Base-by-base conservation (phyloP, 2,797 vertebrate species). In the Acomys russatus region DNA sequence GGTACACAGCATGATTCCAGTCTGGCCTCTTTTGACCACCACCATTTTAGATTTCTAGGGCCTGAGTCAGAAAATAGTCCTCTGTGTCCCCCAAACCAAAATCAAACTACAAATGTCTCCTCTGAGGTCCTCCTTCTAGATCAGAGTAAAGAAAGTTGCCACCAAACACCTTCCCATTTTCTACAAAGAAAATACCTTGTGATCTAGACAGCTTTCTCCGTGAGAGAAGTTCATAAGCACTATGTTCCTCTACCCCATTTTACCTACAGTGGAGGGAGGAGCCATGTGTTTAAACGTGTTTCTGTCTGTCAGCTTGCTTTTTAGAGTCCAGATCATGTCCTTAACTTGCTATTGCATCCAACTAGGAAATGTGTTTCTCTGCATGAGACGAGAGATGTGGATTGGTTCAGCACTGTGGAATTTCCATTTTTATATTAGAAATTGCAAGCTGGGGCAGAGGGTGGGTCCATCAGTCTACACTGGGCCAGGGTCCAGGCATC, bases 371-470 rank as follows among this genome's bases (percentile, higher is more conserved):
- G 82, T 4, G 18, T 23, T 90, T 90, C 54, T 11, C 28, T 91
- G 49, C 1, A 18, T 61, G 28, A 85, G 68, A 70, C 68, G 64
- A 85, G 93, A 78, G 22, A 38, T 25, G 22, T 82, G 73, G n/a
- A 86, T 78, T 51, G 54, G 66, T n/a, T 87, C 63, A 64, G 73
- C 56, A 44, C 61, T 63, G 22, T n/a, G 9, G 22, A 86, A 71
- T 83, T 92, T 66, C 51, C 38, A 38, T 78, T 88, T n/a, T 64
- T 23, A 74, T 76, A 64, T 30, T 87, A 22, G 88, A 78, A 93
- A 95, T 71, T 76, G 51, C 3, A 59, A 83, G 33, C 7, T 49
- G 64, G 38, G 4, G 0, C 35, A 23, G 33, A 44, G 10, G 6
- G 14, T 93, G 7, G 83, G 4, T 74, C 87, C 64, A 10, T 84